Percentiles rank a stretch among this genome's conserved stretches.
phyloP scores from a whole-genome alignment of 2,113 vertebrate genomes.

The Atherinomorus stipes region DNA sequence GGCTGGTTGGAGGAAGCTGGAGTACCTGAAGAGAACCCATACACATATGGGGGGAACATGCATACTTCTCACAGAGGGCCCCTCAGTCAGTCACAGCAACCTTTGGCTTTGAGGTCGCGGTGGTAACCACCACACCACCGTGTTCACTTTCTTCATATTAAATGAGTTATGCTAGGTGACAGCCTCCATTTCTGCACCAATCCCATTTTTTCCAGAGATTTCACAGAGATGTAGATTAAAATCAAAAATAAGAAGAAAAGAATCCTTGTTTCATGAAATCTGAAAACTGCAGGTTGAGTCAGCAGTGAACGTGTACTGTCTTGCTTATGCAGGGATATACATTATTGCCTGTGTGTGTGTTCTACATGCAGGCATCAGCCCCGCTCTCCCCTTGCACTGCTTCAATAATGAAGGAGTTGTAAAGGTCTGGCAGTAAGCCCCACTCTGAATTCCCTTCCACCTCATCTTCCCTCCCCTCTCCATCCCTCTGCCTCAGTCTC shows the following conservation, averaged over 20 bases:
- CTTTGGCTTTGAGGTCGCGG: no score
- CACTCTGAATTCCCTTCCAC: slow-evolving; percentile 46
- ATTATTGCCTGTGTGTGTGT: slow-evolving; percentile 29
- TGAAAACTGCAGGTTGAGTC: slow-evolving; percentile 39
- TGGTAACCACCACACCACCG: no score
- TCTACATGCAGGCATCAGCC: slow-evolving; percentile 31
- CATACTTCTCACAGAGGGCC: no score
- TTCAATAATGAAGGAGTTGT: slow-evolving; percentile 76
- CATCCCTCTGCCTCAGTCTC: slow-evolving; percentile 8
- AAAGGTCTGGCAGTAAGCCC: slow-evolving; percentile 71
- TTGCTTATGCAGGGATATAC: slow-evolving; percentile 25
- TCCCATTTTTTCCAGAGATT: not conserved
- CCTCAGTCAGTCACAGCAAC: no score
- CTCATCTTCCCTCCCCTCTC: slow-evolving; percentile 29
- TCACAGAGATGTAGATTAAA: slow-evolving; percentile 26
- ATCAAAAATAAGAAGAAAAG: slow-evolving; percentile 16
- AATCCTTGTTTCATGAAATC: slow-evolving; percentile 41
- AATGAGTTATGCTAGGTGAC: no score
- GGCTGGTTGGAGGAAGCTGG: no score
- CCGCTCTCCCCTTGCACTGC: slow-evolving; percentile 54
- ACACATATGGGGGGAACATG: no score
- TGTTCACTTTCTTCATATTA: no score
- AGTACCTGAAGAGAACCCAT: no score
- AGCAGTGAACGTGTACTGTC: not conserved
- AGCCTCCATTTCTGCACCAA: not conserved